phyloP scores from a whole-genome alignment of 2,113 vertebrate genomes.

The Tenebrosternarchus preto region DNA sequence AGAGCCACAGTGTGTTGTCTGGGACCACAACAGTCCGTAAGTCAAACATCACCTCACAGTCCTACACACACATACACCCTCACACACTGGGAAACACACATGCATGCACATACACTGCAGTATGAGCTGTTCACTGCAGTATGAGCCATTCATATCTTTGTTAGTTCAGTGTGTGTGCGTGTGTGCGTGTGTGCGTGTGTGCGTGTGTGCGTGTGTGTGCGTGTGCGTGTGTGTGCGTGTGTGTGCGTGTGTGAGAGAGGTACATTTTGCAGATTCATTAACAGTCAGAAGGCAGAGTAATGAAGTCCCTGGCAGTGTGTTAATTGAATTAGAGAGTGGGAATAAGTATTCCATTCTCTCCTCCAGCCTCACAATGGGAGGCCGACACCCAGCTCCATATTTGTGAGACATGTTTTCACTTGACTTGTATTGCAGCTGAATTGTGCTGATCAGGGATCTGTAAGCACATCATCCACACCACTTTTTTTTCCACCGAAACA shows the following conservation, averaged over 20 bases:
- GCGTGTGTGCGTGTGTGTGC: constrained; percentile 29
- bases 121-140: not conserved
- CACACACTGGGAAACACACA: not conserved
- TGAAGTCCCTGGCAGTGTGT: constrained; percentile 59
- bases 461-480: not conserved
- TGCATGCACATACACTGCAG: not conserved
- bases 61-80: not conserved
- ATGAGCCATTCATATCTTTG: not conserved
- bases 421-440: constrained; percentile 20
- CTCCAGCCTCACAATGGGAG: constrained; percentile 51
- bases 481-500: not conserved
- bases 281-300: constrained; percentile 59
- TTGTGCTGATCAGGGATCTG: not conserved
- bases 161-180: constrained; percentile 21
- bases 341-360: constrained; percentile 53
- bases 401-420: constrained; percentile 18
- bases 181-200: constrained; percentile 28
- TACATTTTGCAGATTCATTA: constrained; percentile 58
- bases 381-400: constrained; percentile 16
- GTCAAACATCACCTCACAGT: constrained; percentile 61
- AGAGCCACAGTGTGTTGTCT: constrained; percentile 91
- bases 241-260: constrained; percentile 33
- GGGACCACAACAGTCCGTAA: constrained; percentile 94
- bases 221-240: constrained; percentile 33
- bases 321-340: constrained; percentile 64